Percentiles rank a stretch among this genome's conserved stretches.
Evolutionary conservation across 2,113 vertebrate species (phyloP).

Genomic region (Strix uralensis): DNA sequence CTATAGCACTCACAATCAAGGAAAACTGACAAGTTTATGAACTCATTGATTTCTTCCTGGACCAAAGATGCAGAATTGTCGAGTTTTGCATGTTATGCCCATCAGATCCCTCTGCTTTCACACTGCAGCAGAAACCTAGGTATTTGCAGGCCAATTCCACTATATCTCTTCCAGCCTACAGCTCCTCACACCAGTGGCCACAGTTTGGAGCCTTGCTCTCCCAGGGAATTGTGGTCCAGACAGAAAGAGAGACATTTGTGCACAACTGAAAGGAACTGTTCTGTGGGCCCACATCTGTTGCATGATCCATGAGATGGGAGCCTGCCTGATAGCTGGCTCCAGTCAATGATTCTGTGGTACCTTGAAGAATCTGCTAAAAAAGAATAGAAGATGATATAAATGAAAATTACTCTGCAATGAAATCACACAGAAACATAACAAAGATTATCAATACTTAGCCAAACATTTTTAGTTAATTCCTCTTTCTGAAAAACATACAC

Average conservation of each 20-base stretch:
- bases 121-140: background rate
- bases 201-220: background rate
- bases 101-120: background rate
- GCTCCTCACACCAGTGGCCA: background rate
- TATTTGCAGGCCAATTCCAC: background rate
- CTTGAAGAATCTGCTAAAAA: background rate
- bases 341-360: background rate
- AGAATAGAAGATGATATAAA: background rate
- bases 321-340: background rate
- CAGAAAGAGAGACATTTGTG: background rate
- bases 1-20: background rate
- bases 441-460: background rate
- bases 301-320: background rate
- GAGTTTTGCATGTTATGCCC: background rate
- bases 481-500: background rate
- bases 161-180: background rate
- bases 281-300: background rate
- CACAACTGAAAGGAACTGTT: background rate
- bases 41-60: background rate
- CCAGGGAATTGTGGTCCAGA: background rate
- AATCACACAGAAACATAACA: background rate
- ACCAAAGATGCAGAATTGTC: background rate
- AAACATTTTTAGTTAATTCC: background rate
- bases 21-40: background rate
- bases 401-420: background rate